Evolutionary conservation across 2,888 invertebrate genomes (phyloP).

Genomic region (Oxycera nigricornis): DNA sequence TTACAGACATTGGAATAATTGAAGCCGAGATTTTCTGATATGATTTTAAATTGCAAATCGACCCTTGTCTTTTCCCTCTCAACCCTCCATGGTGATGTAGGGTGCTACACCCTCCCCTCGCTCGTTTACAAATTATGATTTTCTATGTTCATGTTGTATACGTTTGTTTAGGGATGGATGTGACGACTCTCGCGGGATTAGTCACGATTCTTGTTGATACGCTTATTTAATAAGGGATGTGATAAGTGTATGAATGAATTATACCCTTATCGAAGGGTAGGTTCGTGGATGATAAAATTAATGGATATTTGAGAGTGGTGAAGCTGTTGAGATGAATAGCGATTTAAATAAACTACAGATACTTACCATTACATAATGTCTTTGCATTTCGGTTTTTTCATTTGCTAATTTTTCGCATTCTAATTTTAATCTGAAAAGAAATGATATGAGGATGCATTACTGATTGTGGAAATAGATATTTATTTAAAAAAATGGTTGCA

Average conservation of each 20-base stretch:
- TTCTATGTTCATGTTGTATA: too few species aligned
- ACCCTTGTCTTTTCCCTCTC: not conserved
- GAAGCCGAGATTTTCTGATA: slow-evolving; percentile 26
- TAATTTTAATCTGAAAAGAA: slow-evolving; percentile 84
- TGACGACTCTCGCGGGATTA: not conserved
- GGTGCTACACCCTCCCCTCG: too few species aligned
- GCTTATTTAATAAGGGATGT: slow-evolving; percentile 6
- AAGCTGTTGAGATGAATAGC: not conserved
- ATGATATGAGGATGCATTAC: slow-evolving; percentile 37
- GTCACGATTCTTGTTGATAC: not conserved
- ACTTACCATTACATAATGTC: slow-evolving; percentile 98
- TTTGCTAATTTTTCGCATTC: slow-evolving; percentile 97
- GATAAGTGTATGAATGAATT: not conserved
- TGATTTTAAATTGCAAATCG: slow-evolving; percentile 1
- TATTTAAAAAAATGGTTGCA: too few species aligned
- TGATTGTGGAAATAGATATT: not conserved
- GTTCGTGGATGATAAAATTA: not conserved
- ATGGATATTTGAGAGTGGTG: not conserved
- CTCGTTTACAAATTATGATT: not conserved
- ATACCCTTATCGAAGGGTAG: not conserved
- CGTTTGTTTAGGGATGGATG: not conserved
- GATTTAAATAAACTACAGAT: not conserved
- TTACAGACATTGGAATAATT: slow-evolving; percentile 11
- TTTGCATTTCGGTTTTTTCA: slow-evolving; percentile 98
- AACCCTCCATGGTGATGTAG: too few species aligned